Conservation (phyloP, 2,797 vertebrate genomes). For the Malacoraja senta region DNA sequence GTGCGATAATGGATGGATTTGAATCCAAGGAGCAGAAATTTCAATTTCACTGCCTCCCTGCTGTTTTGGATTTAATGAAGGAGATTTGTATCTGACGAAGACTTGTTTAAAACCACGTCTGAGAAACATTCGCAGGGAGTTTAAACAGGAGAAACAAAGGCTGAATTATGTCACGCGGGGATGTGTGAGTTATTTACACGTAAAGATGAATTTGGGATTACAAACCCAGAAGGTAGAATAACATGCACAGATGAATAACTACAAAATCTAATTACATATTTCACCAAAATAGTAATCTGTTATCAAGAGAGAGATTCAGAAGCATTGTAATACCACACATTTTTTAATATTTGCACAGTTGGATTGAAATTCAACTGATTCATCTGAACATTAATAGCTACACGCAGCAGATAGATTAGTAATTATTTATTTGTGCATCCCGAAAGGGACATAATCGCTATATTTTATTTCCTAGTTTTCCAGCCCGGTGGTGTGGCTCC, state of each 20-base stretch:
- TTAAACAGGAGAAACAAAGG: not conserved
- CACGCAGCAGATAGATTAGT: not conserved
- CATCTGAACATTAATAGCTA: not conserved
- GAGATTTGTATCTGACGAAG: not conserved
- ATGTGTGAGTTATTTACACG: not conserved
- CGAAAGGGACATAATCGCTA: not conserved
- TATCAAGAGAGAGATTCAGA: not conserved
- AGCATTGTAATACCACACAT: constrained; percentile 7
- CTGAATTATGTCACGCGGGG: not conserved
- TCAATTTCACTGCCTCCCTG: not conserved
- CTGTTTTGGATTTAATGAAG: not conserved
- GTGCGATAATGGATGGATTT: not conserved
- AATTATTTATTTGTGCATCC: not conserved
- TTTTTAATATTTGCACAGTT: not conserved
- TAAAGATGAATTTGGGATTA: not conserved
- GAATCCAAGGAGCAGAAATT: not conserved
- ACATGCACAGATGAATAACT: not conserved
- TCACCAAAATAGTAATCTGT: constrained; percentile 13
- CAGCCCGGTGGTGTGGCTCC: not conserved
- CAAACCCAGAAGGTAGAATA: not conserved
- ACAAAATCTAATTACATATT: constrained; percentile 1
- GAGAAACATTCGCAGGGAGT: not conserved
- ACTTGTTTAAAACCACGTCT: not conserved
- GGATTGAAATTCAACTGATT: not conserved
- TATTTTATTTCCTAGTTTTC: not conserved